phyloP scores from a whole-genome alignment of 2,113 vertebrate species.

The Cheirogaleus medius region DNA sequence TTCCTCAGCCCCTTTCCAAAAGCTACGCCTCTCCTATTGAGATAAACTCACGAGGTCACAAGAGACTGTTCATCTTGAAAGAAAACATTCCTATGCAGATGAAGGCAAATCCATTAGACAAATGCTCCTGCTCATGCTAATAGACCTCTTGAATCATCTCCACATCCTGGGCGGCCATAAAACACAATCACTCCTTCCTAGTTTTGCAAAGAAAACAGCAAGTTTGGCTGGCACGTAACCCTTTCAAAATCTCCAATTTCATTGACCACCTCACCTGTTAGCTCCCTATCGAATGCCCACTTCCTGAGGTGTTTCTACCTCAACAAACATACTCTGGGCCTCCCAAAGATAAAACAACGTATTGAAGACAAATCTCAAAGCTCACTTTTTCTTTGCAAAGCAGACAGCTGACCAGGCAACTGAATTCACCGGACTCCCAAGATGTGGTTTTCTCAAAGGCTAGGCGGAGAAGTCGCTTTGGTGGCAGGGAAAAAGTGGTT shows the following conservation, averaged over 20 bases:
- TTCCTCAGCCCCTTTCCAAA: neutral
- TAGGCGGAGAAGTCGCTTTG: neutral
- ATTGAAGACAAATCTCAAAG: neutral
- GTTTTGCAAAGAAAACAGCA: neutral
- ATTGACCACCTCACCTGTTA: no score
- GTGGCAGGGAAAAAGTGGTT: neutral
- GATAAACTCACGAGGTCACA: neutral
- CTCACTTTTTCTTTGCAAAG: constrained; percentile 4
- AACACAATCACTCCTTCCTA: neutral
- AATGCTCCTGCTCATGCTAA: neutral
- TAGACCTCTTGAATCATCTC: neutral
- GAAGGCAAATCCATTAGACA: neutral
- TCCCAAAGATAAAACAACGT: neutral
- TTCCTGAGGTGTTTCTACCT: neutral
- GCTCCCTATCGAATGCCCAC: neutral
- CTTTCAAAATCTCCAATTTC: neutral
- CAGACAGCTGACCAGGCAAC: neutral
- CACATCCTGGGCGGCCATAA: neutral
- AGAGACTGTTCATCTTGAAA: neutral
- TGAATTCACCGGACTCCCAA: neutral
- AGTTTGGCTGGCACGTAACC: neutral
- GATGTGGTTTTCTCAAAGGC: neutral
- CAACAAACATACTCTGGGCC: neutral
- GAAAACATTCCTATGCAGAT: neutral
- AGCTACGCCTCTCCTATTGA: neutral